Percentiles rank a stretch among this genome's conserved stretches.
These are phyloP conservation scores for Diabrotica virgifera DNA, from an alignment of 1,140 invertebrate species.

Conservation along the genomic window DNA sequence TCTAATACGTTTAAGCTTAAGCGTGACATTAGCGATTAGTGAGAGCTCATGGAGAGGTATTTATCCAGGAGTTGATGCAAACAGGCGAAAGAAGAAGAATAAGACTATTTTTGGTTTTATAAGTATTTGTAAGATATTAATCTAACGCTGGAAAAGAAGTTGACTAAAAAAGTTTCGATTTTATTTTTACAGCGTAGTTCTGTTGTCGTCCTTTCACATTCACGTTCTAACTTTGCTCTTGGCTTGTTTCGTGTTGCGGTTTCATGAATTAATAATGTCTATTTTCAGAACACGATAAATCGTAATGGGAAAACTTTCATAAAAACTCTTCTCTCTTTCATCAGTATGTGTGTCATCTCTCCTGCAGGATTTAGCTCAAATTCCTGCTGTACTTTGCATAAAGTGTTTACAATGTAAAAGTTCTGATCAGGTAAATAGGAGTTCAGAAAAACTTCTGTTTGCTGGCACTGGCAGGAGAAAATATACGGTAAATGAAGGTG, in stretches of 20 bases:
- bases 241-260: slow-evolving; percentile 22
- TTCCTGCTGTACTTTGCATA: background rate
- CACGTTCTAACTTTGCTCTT: background rate
- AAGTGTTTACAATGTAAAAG: background rate
- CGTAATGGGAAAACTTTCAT: slow-evolving; percentile 1
- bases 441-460: no score
- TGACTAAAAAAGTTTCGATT: no score
- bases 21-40: no score
- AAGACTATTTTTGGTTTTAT: no score
- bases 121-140: no score
- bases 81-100: no score
- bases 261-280: slow-evolving; percentile 38
- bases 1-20: no score
- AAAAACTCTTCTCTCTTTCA: background rate
- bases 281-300: slow-evolving; percentile 33
- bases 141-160: no score
- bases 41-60: no score
- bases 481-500: no score
- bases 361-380: background rate
- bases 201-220: background rate
- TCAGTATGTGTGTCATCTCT: background rate
- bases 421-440: background rate
- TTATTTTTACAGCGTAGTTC: background rate
- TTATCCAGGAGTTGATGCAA: no score
- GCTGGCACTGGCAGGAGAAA: no score